These are phyloP conservation scores for Trichopria drosophilae DNA, from an alignment of 2,888 invertebrate species.

Conservation along the genomic window DNA sequence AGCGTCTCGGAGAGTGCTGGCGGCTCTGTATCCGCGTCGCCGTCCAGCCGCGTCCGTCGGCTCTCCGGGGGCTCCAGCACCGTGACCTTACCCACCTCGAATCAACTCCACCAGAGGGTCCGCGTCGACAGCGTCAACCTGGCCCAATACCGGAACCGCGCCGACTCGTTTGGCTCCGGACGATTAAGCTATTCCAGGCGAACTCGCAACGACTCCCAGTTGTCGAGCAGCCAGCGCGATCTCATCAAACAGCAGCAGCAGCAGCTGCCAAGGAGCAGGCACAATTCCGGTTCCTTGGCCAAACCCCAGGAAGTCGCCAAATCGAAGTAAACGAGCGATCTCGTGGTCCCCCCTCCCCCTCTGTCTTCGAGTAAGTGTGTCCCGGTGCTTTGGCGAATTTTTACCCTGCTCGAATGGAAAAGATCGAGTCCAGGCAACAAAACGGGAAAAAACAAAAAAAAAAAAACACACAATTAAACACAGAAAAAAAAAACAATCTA, in stretches of 20 bases:
- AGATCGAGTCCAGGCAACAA: background rate
- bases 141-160: constrained; percentile 50
- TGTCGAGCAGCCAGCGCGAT: constrained; percentile 44
- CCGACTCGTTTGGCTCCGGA: constrained; percentile 55
- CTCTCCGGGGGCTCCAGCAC: constrained; percentile 54
- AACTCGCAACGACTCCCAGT: constrained; percentile 44
- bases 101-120: constrained; percentile 38
- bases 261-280: constrained; percentile 41
- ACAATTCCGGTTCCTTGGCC: constrained; percentile 47
- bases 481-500: no score
- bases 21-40: constrained; percentile 50
- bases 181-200: constrained; percentile 47
- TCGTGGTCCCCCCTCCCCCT: background rate
- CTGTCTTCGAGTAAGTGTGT: constrained; percentile 29
- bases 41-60: constrained; percentile 50
- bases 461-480: no score
- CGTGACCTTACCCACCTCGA: constrained; percentile 44
- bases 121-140: constrained; percentile 45
- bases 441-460: background rate
- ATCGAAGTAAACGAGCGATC: constrained; percentile 25
- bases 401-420: no score
- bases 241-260: constrained; percentile 40
- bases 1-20: constrained; percentile 70
- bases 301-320: constrained; percentile 46
- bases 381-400: constrained; percentile 28